Conservation (phyloP, 2,797 vertebrate species). For the Argya squamiceps region DNA sequence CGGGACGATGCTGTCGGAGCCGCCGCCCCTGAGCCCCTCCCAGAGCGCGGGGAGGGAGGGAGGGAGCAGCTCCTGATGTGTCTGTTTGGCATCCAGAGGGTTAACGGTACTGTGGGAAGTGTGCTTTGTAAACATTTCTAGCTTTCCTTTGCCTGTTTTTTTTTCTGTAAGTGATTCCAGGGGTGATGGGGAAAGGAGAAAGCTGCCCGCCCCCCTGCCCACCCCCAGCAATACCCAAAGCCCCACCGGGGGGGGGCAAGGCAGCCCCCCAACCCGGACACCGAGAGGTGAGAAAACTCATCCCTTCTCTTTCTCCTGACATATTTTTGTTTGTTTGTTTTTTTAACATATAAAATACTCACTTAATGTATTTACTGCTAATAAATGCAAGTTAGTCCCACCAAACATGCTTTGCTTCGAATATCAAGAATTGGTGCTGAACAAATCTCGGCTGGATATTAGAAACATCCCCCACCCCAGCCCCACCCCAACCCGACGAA, state of each 20-base stretch:
- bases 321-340: background rate
- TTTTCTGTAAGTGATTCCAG: constrained; percentile 52
- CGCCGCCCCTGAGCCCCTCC: background rate
- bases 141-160: background rate
- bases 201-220: background rate
- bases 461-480: constrained; percentile 15
- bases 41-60: background rate
- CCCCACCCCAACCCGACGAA: background rate
- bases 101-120: constrained; percentile 68
- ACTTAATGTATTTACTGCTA: constrained; percentile 69
- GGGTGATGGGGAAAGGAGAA: constrained; percentile 15
- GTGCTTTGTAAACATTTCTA: constrained; percentile 71
- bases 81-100: constrained; percentile 68
- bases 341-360: constrained; percentile 51
- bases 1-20: background rate
- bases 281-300: background rate
- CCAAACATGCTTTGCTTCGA: constrained; percentile 44
- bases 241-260: background rate
- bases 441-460: constrained; percentile 49
- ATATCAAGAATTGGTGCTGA: constrained; percentile 53
- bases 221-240: background rate
- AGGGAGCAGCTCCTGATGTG: background rate
- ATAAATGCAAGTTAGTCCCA: constrained; percentile 40
- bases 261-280: background rate
- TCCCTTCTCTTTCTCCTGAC: background rate